A percentile compares a stretch with the other conserved stretches of the same genome.
phyloP scores from a whole-genome alignment of 2,888 invertebrate species.

The Lycophotia porphyrea region DNA sequence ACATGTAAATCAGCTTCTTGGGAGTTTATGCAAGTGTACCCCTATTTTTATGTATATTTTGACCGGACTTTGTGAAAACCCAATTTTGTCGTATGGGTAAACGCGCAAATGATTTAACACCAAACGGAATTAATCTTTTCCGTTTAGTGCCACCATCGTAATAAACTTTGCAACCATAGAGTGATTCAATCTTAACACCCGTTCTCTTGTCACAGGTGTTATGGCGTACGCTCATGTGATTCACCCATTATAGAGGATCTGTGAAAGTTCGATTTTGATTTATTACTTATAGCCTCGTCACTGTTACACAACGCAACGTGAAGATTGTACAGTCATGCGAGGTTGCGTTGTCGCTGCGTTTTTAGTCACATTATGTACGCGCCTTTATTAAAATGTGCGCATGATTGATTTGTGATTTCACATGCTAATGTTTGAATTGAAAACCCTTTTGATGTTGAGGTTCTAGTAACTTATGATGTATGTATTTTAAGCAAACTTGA shows the following conservation, averaged over 20 bases:
- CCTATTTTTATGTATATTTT: no score
- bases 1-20: no score
- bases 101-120: conserved; percentile 37
- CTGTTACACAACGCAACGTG: conserved; percentile 69
- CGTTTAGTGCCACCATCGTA: conserved; percentile 34
- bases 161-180: conserved; percentile 23
- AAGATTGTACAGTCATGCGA: conserved; percentile 45
- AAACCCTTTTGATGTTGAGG: conserved; percentile 10
- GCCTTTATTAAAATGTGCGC: conserved; percentile 38
- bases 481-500: neutral
- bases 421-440: conserved; percentile 14
- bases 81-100: neutral
- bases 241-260: conserved; percentile 62
- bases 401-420: conserved; percentile 54
- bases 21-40: no score
- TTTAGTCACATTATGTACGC: conserved; percentile 44
- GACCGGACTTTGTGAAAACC: no score
- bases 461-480: neutral
- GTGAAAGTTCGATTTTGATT: conserved; percentile 74
- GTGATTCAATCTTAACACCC: conserved; percentile 37
- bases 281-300: conserved; percentile 64
- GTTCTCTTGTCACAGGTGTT: conserved; percentile 36
- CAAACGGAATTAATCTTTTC: conserved; percentile 24
- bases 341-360: conserved; percentile 35
- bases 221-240: conserved; percentile 55